Conservation (phyloP, 1,140 invertebrate species). For the Lethrus apterus region DNA sequence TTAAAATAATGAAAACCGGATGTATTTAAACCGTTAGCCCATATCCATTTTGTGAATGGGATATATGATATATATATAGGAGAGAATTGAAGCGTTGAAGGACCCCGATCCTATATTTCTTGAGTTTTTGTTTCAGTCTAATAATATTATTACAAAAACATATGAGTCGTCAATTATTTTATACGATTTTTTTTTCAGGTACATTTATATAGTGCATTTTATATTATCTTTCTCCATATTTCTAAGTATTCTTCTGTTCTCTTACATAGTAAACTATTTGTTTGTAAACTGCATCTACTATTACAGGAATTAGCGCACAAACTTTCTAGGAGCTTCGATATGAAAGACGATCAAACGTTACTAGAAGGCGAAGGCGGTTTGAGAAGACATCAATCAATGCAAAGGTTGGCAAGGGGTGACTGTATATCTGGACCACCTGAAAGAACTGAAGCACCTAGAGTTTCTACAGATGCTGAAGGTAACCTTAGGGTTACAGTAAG, state of each 20-base stretch:
- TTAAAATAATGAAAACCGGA: too few species aligned
- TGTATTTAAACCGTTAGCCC: too few species aligned
- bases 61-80: too few species aligned
- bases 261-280: background rate
- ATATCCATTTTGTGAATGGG: too few species aligned
- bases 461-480: constrained; percentile 75
- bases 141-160: background rate
- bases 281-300: background rate
- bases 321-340: constrained; percentile 74
- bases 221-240: background rate
- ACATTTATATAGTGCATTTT: background rate
- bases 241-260: background rate
- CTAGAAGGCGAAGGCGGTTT: constrained; percentile 58
- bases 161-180: background rate
- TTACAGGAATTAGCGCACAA: constrained; percentile 75
- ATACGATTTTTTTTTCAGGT: background rate
- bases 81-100: too few species aligned
- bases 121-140: too few species aligned
- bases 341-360: constrained; percentile 70
- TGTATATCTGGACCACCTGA: constrained; percentile 48
- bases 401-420: constrained; percentile 47
- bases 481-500: constrained; percentile 78
- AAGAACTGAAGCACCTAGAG: constrained; percentile 43
- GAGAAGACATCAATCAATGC: constrained; percentile 59
- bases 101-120: background rate